phyloP scores from a whole-genome alignment of 92 coral and sea anemone species.

The Ricordea florida region DNA sequence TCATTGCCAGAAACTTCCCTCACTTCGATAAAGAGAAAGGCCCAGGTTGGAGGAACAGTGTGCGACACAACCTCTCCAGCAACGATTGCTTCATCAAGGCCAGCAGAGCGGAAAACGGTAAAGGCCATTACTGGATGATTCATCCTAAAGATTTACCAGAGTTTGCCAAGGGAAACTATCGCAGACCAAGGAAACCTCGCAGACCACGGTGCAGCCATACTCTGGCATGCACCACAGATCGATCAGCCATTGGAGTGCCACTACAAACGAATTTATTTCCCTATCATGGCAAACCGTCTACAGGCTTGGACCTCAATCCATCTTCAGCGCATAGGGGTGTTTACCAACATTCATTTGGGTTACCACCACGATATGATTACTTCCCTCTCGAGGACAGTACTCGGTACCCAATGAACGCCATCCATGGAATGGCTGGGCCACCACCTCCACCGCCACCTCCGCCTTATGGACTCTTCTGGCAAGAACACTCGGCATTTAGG shows the following conservation, averaged over 20 bases:
- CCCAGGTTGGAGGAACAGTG: constrained; percentile 99
- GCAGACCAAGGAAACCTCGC: constrained; percentile 93
- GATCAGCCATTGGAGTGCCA: constrained; percentile 45
- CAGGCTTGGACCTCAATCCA: constrained; percentile 55
- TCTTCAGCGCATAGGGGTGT: constrained; percentile 64
- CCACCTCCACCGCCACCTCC: constrained; percentile 58
- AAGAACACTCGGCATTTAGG: constrained; percentile 76
- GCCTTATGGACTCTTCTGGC: constrained; percentile 76
- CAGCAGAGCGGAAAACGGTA: constrained; percentile 99
- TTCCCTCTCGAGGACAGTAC: constrained; percentile 32
- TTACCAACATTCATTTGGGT: constrained; percentile 66
- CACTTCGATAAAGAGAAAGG: constrained; percentile 99
- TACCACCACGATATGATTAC: constrained; percentile 69
- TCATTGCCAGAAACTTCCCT: constrained; percentile 86
- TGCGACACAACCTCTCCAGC: constrained; percentile 96
- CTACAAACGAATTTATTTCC: constrained; percentile 41
- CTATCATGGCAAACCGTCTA: constrained; percentile 36
- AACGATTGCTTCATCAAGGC: constrained; percentile 99
- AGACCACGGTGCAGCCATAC: constrained; percentile 89
- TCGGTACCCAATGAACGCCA: background rate
- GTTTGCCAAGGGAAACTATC: constrained; percentile 94
- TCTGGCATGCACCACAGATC: constrained; percentile 55
- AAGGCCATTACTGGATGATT: constrained; percentile 99
- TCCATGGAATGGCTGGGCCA: constrained; percentile 19
- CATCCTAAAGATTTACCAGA: constrained; percentile 99